A percentile compares a stretch with the other conserved stretches of the same genome.
phyloP scores from a whole-genome alignment of 35 echinoderm and acorn worm species.

The Heliocidaris erythrogramma region DNA sequence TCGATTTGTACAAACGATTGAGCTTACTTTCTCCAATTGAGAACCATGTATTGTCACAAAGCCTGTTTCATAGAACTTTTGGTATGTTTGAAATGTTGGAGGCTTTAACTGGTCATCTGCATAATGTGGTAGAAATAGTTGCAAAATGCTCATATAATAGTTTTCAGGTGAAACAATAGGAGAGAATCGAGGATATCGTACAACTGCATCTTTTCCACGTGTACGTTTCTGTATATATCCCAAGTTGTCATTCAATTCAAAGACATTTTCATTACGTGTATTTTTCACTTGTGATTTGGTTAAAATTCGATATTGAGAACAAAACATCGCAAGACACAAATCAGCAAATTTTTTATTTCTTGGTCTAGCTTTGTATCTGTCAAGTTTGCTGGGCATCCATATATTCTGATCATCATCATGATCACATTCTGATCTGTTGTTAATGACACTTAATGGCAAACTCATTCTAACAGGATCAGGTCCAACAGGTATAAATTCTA shows the following conservation, averaged over 20 bases:
- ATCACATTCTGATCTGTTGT: not conserved
- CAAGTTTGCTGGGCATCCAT: constrained; percentile 60
- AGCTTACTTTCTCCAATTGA: not conserved
- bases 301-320: constrained; percentile 48
- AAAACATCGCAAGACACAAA: not conserved
- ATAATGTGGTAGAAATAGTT: constrained; percentile 59
- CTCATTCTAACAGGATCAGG: not conserved
- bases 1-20: constrained; percentile 44
- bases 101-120: constrained; percentile 60
- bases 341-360: constrained; percentile 39
- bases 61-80: constrained; percentile 44
- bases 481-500: constrained; percentile 44
- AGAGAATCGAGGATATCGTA: constrained; percentile 54
- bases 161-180: constrained; percentile 19
- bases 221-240: constrained; percentile 59
- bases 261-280: not conserved
- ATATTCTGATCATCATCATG: constrained; percentile 34
- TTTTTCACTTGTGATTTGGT: not conserved
- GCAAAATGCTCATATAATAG: constrained; percentile 57
- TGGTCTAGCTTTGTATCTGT: constrained; percentile 61
- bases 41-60: not conserved
- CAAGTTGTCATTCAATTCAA: constrained; percentile 33
- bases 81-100: not conserved
- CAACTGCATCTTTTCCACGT: constrained; percentile 39
- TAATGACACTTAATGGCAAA: not conserved